Evolutionary conservation across 1,140 invertebrate species (phyloP).

Genomic region (Cardiocondyla obscurior): DNA sequence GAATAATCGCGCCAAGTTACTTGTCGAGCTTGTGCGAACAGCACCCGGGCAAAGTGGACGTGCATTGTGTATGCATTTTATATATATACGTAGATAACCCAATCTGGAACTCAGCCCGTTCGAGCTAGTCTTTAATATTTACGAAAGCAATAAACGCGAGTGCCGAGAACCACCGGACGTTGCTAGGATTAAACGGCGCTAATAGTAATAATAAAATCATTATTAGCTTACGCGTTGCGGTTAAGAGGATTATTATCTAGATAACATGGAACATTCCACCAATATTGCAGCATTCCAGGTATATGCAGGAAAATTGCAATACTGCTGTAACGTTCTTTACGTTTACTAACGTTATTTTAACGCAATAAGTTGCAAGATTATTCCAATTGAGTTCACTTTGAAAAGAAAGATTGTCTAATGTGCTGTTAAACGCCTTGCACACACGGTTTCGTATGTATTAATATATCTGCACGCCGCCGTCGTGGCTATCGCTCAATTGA

Average conservation of each 20-base stretch:
- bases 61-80: conserved; percentile 10
- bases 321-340: background rate
- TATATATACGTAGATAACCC: background rate
- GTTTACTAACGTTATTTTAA: background rate
- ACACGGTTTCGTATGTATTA: conserved; percentile 13
- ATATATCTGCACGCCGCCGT: conserved; percentile 3
- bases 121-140: background rate
- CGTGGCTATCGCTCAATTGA: conserved; percentile 45
- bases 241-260: background rate
- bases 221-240: background rate
- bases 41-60: background rate
- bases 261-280: background rate
- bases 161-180: background rate
- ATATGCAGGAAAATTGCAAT: background rate
- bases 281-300: background rate
- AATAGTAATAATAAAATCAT: conserved; percentile 11
- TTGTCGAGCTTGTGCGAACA: background rate
- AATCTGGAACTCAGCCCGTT: background rate
- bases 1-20: conserved; percentile 18
- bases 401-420: background rate
- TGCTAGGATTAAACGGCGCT: background rate
- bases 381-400: background rate
- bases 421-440: background rate
- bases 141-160: background rate
- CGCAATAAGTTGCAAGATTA: background rate